Evolutionary conservation across 2,113 vertebrate genomes (phyloP).

Genomic region (Morphnarchus princeps): DNA sequence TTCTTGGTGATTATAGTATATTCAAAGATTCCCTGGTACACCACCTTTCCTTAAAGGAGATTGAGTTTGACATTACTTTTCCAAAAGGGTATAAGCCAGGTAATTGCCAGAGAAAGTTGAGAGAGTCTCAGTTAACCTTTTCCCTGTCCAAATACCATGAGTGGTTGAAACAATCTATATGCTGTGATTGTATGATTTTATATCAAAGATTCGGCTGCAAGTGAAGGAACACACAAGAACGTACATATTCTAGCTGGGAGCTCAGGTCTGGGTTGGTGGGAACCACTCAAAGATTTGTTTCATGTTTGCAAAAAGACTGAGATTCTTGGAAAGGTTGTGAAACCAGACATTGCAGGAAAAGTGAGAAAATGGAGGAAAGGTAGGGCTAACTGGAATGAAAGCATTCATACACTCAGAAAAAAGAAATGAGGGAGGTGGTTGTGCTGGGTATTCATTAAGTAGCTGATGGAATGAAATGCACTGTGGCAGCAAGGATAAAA

Average conservation of each 20-base stretch:
- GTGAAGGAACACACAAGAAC: neutral
- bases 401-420: neutral
- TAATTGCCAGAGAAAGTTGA: neutral
- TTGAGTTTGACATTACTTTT: neutral
- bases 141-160: neutral
- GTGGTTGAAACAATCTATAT: neutral
- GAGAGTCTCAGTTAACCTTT: neutral
- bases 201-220: neutral
- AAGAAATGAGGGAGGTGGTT: neutral
- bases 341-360: neutral
- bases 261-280: neutral
- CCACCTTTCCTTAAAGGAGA: neutral
- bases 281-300: neutral
- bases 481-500: neutral
- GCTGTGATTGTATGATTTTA: accelerated
- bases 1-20: neutral
- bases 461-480: neutral
- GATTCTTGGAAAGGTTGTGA: neutral
- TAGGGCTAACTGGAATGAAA: neutral
- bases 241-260: neutral
- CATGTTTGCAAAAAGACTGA: neutral
- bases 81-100: neutral
- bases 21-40: neutral
- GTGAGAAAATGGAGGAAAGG: neutral
- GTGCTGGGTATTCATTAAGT: neutral